Base-by-base conservation (phyloP, 2,888 invertebrate genomes). In the Auanema freiburgensis region DNA sequence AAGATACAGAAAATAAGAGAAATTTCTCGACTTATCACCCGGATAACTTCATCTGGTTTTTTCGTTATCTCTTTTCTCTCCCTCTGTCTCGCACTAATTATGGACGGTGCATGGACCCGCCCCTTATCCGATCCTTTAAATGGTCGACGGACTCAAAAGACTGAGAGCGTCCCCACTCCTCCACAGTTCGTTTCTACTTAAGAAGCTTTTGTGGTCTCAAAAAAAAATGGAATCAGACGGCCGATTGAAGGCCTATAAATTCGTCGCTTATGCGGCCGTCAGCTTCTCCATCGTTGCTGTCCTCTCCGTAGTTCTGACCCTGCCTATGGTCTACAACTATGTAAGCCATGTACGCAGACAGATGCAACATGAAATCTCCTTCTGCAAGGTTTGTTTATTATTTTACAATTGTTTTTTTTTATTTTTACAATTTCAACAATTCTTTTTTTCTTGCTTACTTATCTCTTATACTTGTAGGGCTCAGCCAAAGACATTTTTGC, bases 401-500 rank as follows among this genome's bases (percentile, higher is more conserved):
- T 41, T 12, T 5, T 54, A n/a, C 42, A 16, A 42, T 23, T 23
- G n/a, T 41, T 46, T 46, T 51, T 54, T 40, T 44, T 12, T 33
- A 4, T 42, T 54, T 59, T 46, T 25, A 18, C 6, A 23, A 44
- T 52, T 44, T 53, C 10, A 12, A 44, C 50, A 63, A 14, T 16
- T 50, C 40, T 43, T 50, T n/a, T 44, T 44, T 59, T 16, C 23
- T 42, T 41, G 53, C 46, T 41, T 41, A 25, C 33, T 24, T 24
- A 51, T 56, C 4, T 57, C 25, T 51, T 44, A 12, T 25, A 51
- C 23, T 54, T 70, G 51, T 60, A 81, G 82, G 81, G 83, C 62
- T 83, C 83, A 43, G 83, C 83, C 65, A 83, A 81, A 71, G 83
- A 83, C 74, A 83, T 83, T 69, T 83, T 76, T 72, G 75, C 78